Evolutionary conservation across 1,140 invertebrate genomes (phyloP), one percentile per base, ranked within the genome.

Genomic region (Parasteatoda tepidariorum): DNA sequence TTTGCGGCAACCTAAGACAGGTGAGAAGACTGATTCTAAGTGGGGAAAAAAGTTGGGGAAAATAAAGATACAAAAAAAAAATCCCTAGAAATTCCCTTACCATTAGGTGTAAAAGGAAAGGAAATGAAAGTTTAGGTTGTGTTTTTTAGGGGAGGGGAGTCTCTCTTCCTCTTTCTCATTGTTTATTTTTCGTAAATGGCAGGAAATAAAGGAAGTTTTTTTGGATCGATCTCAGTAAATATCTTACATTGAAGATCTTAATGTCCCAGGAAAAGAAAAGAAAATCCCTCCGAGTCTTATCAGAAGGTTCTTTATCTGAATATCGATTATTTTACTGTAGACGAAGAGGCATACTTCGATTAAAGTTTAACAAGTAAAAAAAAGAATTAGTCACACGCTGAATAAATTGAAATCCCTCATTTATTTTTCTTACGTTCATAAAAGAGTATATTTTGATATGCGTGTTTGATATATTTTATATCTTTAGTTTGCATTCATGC

Each of bases 101-200:
- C 73, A 75, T 62, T 73, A 73, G 70, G 54, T 73, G 70, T 73
- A 73, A 62, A 30, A 38, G 41, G 18, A 30, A 57, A 7, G 30
- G 54, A 75, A 75, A 75, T 75, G 73, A 75, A 75, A 75, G 33
- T 75, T 75, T 62, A 30, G 73, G 48, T 28, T 48, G 18, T 48
- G 18, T 48, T 48, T 48, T 48, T 48, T 38, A 75, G 62, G 28
- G 55, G 55, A 75, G 41, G 33, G 30, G 31, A n/a, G n/a, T n/a
- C 18, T 48, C 28, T 41, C 33, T 28, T n/a, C 26, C n/a, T 55
- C 11, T 15, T 55, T 15, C 22, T 61, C 11, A 41, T 71, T 26
- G n/a, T 55, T 55, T 41, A 22, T 55, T 70, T 73, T 57, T 30
- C 18, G 48, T 28, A 73, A 73, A 73, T 57, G 70, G 70, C 18